Base-by-base conservation (phyloP, 2,888 invertebrate genomes). In the Flabesymbios commensalis region DNA sequence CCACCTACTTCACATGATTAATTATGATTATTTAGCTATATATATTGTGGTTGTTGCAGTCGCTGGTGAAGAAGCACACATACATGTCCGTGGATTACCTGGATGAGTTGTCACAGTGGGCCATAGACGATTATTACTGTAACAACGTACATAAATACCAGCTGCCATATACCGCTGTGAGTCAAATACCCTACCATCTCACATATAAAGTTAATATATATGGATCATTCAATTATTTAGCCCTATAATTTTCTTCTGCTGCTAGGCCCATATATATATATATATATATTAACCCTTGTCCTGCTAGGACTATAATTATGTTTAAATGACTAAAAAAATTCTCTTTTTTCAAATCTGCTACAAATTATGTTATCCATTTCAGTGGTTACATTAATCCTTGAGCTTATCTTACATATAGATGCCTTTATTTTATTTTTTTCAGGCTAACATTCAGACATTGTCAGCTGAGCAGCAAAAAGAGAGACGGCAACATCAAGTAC, bases 141-240 rank as follows among this genome's bases (percentile, higher is more conserved):
- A 84, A 87, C 4, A 88, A 93, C 84, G 92, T 93, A 0, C 88
- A 89, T 75, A 89, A 90, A 80, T 88, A 95, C 63, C 95, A 96
- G 77, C 83, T 96, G 65, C 94, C 95, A 0, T 94, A 89, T 79
- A 87, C 88, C 28, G 78, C 78, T 58, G 80, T 81, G 42, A 52
- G 57, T 41, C 17, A 19, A 7, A 43, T 17, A n/a, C n/a, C n/a
- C n/a, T n/a, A n/a, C n/a, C n/a, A n/a, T n/a, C n/a, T n/a, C n/a
- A n/a, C n/a, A n/a, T n/a, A n/a, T n/a, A n/a, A n/a, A n/a, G n/a
- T n/a, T n/a, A n/a, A n/a, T n/a, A n/a, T n/a, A n/a, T n/a, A 57
- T 45, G 32, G 14, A 28, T 1, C 22, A 1, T n/a, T 56, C 2
- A 29, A 10, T 24, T 43, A 29, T 10, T 42, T 19, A 33, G 24